These are phyloP conservation scores for Sthenelais limicola DNA, from an alignment of 2,888 invertebrate species.

Conservation along the genomic window DNA sequence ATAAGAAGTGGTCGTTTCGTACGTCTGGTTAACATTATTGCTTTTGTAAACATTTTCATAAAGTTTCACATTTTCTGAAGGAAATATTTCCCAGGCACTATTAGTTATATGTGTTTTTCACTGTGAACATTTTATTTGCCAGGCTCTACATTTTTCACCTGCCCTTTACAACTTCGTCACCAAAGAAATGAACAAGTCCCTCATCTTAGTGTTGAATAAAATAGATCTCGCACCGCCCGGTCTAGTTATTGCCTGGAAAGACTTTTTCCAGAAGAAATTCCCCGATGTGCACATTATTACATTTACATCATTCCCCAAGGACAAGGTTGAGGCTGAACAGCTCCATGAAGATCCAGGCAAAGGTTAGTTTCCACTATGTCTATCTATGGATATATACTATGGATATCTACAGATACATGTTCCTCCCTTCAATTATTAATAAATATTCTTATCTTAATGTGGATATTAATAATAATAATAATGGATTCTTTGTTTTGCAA, in stretches of 20 bases:
- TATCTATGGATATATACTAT: neutral
- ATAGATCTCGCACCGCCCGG: conserved; percentile 88
- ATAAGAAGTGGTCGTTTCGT: too few relatives aligned
- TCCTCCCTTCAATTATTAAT: neutral
- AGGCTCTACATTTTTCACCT: conserved; percentile 85
- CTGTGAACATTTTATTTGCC: conserved; percentile 17
- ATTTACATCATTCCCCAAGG: conserved; percentile 85
- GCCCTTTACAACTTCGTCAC: conserved; percentile 87
- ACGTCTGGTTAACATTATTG: too few relatives aligned
- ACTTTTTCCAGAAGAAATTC: conserved; percentile 82
- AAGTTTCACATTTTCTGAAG: too few relatives aligned
- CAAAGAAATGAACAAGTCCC: conserved; percentile 82
- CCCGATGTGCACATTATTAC: conserved; percentile 83
- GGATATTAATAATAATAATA: neutral
- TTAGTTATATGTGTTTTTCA: neutral
- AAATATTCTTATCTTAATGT: neutral
- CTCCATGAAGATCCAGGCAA: conserved; percentile 43
- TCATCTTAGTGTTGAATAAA: conserved; percentile 93
- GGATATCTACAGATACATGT: neutral
- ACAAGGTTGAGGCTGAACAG: conserved; percentile 35
- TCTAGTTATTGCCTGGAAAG: conserved; percentile 89
- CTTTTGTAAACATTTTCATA: too few relatives aligned
- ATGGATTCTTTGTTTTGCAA: neutral
- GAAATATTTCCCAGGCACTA: too few relatives aligned
- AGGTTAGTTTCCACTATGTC: conserved; percentile 22